Percentiles rank a stretch among this genome's conserved stretches.
phyloP scores from a whole-genome alignment of 2,113 vertebrate species.

The Megalops atlanticus region DNA sequence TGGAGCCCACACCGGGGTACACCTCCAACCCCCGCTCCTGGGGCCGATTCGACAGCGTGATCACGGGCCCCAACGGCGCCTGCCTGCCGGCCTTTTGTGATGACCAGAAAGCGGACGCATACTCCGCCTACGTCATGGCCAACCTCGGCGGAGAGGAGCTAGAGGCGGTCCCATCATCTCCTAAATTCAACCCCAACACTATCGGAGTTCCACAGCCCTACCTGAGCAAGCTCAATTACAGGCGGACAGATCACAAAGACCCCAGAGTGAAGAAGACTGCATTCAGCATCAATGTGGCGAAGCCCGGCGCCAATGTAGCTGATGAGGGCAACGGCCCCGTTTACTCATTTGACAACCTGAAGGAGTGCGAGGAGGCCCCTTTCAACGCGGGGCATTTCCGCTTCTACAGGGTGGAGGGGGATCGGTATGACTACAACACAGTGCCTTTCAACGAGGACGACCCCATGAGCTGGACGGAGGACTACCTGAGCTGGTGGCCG shows the following conservation, averaged over 20 bases:
- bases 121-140: conserved; percentile 86
- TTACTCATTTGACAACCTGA: conserved; percentile 86
- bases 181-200: conserved; percentile 84
- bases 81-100: conserved; percentile 96
- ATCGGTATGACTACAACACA: conserved; percentile 91
- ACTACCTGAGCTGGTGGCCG: conserved; percentile 97
- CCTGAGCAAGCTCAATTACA: conserved; percentile 88
- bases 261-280: conserved; percentile 86
- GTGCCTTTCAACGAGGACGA: conserved; percentile 95
- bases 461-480: conserved; percentile 94
- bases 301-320: conserved; percentile 80
- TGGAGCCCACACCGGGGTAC: conserved; percentile 86
- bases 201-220: conserved; percentile 94
- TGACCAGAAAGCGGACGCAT: conserved; percentile 83
- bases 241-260: conserved; percentile 86
- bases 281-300: conserved; percentile 91
- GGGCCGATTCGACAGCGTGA: conserved; percentile 92
- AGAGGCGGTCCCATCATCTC: conserved; percentile 84
- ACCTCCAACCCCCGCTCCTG: conserved; percentile 91
- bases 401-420: conserved; percentile 92
- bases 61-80: conserved; percentile 87
- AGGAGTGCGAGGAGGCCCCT: conserved; percentile 87
- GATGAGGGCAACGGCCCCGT: conserved; percentile 91
- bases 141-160: conserved; percentile 94
- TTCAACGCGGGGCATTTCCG: conserved; percentile 87